Percentiles rank a stretch among this genome's conserved stretches.
Conservation (phyloP, 2,888 invertebrate genomes). For the Adela reaumurella region DNA sequence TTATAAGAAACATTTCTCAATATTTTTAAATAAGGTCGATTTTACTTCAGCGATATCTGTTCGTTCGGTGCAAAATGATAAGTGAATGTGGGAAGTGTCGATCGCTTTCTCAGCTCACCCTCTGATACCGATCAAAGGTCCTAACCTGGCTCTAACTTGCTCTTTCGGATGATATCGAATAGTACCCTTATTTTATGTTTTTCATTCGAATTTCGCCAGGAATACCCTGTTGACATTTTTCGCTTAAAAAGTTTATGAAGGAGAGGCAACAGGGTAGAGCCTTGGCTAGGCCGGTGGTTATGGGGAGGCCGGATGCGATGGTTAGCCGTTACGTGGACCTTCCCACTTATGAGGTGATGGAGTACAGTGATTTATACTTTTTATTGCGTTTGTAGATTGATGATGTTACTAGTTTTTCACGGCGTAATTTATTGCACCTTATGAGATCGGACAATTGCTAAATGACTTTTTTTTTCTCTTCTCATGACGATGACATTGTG, state of each 20-base stretch:
- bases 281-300: background rate
- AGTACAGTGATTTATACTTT: background rate
- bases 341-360: background rate
- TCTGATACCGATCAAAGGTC: constrained; percentile 39
- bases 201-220: too few species aligned
- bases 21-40: background rate
- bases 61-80: constrained; percentile 20
- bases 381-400: background rate
- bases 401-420: background rate
- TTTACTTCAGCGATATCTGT: background rate
- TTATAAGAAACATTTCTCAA: too few species aligned
- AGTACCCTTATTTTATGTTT: too few species aligned
- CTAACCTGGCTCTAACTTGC: constrained; percentile 21
- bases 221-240: too few species aligned
- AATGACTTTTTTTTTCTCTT: background rate
- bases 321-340: background rate
- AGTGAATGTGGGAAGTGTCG: constrained; percentile 32
- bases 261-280: background rate
- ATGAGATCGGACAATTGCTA: background rate
- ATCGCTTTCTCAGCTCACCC: constrained; percentile 37
- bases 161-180: too few species aligned
- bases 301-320: background rate
- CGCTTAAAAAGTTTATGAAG: too few species aligned
- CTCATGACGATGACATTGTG: too few species aligned
- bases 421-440: background rate